A percentile compares a stretch with the other conserved stretches of the same genome.
phyloP scores from a whole-genome alignment of 2,797 vertebrate genomes.

The Philypnodon macrostomus region DNA sequence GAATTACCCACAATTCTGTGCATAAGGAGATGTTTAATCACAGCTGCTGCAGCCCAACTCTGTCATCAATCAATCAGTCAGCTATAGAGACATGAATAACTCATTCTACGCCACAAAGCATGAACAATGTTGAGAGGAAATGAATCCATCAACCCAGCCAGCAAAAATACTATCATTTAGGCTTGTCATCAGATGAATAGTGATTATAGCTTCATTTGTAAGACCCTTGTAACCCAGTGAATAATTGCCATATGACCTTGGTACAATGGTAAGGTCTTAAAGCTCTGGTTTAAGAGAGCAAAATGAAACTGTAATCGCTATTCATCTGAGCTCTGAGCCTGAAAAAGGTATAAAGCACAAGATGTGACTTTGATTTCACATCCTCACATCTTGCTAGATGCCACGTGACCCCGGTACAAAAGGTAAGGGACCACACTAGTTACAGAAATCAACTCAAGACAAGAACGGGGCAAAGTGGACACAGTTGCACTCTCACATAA shows the following conservation, averaged over 20 bases:
- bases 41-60: slow-evolving; percentile 21
- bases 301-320: too few species aligned
- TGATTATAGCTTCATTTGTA: slow-evolving; percentile 5
- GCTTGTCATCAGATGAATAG: slow-evolving; percentile 1
- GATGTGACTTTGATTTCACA: not conserved
- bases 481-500: slow-evolving; percentile 1
- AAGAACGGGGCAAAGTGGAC: not conserved
- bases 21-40: slow-evolving; percentile 25
- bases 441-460: slow-evolving; percentile 1
- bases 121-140: slow-evolving; percentile 18
- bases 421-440: not conserved
- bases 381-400: not conserved
- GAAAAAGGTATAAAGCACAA: slow-evolving; percentile 1
- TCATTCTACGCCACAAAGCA: slow-evolving; percentile 12
- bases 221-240: not conserved
- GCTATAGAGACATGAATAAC: slow-evolving; percentile 25
- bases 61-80: slow-evolving; percentile 31
- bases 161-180: not conserved
- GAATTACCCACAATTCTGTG: too few species aligned
- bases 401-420: slow-evolving; percentile 7
- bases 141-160: not conserved
- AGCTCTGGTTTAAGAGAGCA: too few species aligned
- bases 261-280: too few species aligned
- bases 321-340: too few species aligned
- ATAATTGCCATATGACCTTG: too few species aligned